Conservation (phyloP, 2,113 vertebrate species). For the Fukomys damarensis region DNA sequence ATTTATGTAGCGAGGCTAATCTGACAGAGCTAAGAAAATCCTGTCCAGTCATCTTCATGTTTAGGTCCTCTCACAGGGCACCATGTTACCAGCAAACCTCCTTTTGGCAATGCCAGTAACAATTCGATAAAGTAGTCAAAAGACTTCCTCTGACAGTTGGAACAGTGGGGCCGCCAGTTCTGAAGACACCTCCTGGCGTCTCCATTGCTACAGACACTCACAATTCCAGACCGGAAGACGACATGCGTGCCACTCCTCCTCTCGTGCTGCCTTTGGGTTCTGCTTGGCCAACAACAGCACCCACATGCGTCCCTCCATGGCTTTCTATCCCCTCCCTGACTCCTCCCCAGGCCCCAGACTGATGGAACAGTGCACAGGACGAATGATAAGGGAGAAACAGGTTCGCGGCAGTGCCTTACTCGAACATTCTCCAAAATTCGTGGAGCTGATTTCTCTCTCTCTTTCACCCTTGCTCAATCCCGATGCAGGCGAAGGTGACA, state of each 20-base stretch:
- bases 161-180: constrained; percentile 42
- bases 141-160: constrained; percentile 74
- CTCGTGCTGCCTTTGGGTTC: background rate
- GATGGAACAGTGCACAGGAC: constrained; percentile 85
- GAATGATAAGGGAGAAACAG: constrained; percentile 77
- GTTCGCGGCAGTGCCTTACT: constrained; percentile 86
- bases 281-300: background rate
- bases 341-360: constrained; percentile 61
- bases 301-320: background rate
- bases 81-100: background rate
- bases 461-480: constrained; percentile 91
- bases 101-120: background rate
- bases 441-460: constrained; percentile 90
- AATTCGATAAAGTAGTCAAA: constrained; percentile 76
- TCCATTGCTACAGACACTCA: background rate
- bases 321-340: background rate
- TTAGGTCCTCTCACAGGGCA: background rate
- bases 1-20: background rate
- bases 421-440: constrained; percentile 92
- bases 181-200: background rate
- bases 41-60: background rate
- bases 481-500: constrained; percentile 90
- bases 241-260: background rate
- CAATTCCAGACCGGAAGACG: background rate
- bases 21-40: constrained; percentile 14